Percentiles rank a stretch among this genome's conserved stretches.
Evolutionary conservation across 2,888 invertebrate species (phyloP).

Genomic region (Germaria angustata): DNA sequence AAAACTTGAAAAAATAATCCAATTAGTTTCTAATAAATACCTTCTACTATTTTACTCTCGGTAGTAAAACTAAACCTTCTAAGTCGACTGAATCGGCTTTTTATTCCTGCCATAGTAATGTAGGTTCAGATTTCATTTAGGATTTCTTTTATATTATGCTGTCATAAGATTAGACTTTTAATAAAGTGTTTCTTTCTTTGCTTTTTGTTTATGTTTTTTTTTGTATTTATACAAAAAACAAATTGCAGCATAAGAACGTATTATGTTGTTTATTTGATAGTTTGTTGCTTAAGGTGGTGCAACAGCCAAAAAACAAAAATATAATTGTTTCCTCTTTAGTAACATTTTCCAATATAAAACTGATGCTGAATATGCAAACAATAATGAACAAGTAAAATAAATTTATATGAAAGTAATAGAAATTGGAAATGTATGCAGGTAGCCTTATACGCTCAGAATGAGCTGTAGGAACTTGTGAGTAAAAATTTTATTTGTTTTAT

Average conservation of each 20-base stretch:
- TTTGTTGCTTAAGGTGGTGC: conserved; percentile 1
- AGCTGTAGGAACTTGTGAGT: too few relatives aligned
- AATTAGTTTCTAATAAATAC: too few relatives aligned
- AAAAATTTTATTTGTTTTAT: too few relatives aligned
- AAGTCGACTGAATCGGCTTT: too few relatives aligned
- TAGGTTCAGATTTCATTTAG: too few relatives aligned
- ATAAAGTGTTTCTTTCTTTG: background rate
- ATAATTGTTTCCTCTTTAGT: background rate
- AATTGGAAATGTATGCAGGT: background rate
- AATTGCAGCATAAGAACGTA: conserved; percentile 21
- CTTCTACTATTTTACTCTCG: too few relatives aligned
- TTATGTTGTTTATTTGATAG: conserved; percentile 37
- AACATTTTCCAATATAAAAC: conserved; percentile 34
- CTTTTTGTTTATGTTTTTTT: background rate
- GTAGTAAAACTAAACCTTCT: too few relatives aligned
- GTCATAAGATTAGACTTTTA: background rate
- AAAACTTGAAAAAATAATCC: too few relatives aligned
- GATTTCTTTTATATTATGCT: too few relatives aligned
- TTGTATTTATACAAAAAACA: too few relatives aligned
- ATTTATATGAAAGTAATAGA: background rate
- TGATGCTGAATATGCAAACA: background rate
- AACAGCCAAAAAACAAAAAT: background rate
- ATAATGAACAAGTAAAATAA: conserved; percentile 9
- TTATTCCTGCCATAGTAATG: too few relatives aligned
- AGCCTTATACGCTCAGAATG: too few relatives aligned